These are phyloP conservation scores for Listronotus oregonensis DNA, from an alignment of 1,140 invertebrate species.

Conservation along the genomic window DNA sequence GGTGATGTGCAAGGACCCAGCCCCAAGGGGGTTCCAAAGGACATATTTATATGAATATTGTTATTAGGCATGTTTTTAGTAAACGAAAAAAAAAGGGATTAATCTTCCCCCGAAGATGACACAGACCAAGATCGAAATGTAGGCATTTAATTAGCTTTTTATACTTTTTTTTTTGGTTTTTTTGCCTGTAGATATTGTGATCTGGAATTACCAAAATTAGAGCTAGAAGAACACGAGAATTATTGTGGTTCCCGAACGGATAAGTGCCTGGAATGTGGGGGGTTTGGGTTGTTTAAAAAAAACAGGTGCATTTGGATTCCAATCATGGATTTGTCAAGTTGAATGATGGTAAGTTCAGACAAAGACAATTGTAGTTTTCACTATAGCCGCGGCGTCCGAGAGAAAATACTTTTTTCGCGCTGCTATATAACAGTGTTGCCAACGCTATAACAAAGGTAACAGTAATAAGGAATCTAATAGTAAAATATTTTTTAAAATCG, in stretches of 20 bases:
- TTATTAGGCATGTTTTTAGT: too few species aligned
- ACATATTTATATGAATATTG: neutral
- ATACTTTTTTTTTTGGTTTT: constrained; percentile 35
- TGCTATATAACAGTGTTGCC: too few species aligned
- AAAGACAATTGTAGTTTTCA: constrained; percentile 7
- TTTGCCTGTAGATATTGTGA: constrained; percentile 66
- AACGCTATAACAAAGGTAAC: too few species aligned
- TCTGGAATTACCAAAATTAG: constrained; percentile 63
- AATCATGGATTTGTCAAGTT: constrained; percentile 66
- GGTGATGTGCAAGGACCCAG: constrained; percentile 7
- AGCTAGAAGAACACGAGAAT: constrained; percentile 64
- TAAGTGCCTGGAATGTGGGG: constrained; percentile 65
- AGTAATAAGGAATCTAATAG: too few species aligned
- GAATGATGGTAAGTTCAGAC: constrained; percentile 62
- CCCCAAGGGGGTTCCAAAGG: constrained; percentile 30
- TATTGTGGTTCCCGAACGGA: constrained; percentile 73
- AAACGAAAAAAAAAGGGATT: too few species aligned
- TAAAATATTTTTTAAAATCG: too few species aligned
- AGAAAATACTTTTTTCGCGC: neutral
- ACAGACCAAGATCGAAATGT: too few species aligned
- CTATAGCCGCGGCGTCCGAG: neutral
- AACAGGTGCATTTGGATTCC: constrained; percentile 65
- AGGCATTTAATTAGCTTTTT: too few species aligned
- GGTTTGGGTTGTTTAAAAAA: constrained; percentile 71
- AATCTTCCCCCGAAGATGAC: too few species aligned